Base-by-base conservation (phyloP, 2,113 vertebrate species). In the Cepphus grylle region DNA sequence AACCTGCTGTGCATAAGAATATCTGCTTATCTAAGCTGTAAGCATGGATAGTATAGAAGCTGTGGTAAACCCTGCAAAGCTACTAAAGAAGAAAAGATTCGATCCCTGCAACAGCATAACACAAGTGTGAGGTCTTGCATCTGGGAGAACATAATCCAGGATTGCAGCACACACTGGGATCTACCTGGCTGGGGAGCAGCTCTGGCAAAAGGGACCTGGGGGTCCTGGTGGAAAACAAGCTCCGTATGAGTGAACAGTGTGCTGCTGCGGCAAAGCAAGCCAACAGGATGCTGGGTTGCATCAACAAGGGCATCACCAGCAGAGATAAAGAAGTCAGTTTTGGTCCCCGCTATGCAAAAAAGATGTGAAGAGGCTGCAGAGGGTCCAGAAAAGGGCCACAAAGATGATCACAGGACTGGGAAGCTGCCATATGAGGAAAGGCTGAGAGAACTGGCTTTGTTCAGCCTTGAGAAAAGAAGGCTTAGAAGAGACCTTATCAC, bases 1-100 rank as follows among this genome's bases (percentile, higher is more conserved):
- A 61, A 34, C 25, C 19, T 0, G 0, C 32, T 70, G 21, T 50
- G 11, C 47, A 11, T 72, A 71, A 9, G 12, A 62, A 30, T 84
- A 71, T 63, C 40, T 71, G 32, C 38, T 49, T 49, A 8, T n/a
- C n/a, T 74, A 40, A 67, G 15, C 19, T 72, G 9, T 79, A 55
- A 66, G 3, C 8, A 9, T 29, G 23, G 32, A 6, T 36, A 40
- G 4, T 42, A 18, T 30, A 58, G 23, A 56, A 19, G 15, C 8
- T 73, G 32, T 70, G 23, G 8, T 62, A 65, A 92, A 58, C 34
- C 9, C n/a, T 81, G 23, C 21, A 88, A 67, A 74, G 8, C 29
- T 87, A 29, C 49, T 59, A 50, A 53, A 22, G 34, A 83, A 29
- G 62, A 86, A 88, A 49, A 76, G 5, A 36, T 42, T 55, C 65